Percentiles rank a stretch among this genome's conserved stretches.
Conservation (phyloP, 1,140 invertebrate species). For the Euura saliciscinereae region DNA sequence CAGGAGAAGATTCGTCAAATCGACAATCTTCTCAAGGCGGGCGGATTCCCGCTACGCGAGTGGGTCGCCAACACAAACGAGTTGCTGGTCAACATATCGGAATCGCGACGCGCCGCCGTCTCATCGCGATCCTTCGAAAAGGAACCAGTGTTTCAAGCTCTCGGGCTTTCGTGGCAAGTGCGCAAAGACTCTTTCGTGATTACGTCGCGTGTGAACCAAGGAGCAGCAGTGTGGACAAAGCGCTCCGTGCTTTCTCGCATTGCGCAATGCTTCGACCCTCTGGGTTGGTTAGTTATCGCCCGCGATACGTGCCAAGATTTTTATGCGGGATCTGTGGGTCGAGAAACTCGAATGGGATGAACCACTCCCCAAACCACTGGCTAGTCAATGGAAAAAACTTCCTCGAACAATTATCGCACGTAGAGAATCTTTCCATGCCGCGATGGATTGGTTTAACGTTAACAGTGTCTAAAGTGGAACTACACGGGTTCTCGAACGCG, state of each 20-base stretch:
- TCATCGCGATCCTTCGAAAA: no score
- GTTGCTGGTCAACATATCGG: conserved; percentile 31
- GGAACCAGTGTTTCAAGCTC: no score
- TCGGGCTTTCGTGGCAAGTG: no score
- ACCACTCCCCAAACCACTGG: conserved; percentile 23
- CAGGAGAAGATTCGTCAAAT: conserved; percentile 28
- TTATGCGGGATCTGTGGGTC: conserved; percentile 45
- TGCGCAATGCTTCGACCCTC: conserved; percentile 41
- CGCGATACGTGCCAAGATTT: conserved; percentile 37
- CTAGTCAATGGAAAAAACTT: conserved; percentile 31
- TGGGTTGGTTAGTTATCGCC: conserved; percentile 46
- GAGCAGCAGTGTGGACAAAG: conserved; percentile 33
- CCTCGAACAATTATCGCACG: no score
- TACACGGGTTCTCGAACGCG: no score
- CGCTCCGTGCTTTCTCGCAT: conserved; percentile 37
- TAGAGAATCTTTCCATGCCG: no score
- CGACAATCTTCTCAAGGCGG: conserved; percentile 28
- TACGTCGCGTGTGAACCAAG: no score
- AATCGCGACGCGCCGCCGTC: no score
- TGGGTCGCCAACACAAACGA: conserved; percentile 40
- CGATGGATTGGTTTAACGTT: no score
- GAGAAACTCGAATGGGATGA: conserved; percentile 42
- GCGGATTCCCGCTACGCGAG: conserved; percentile 38
- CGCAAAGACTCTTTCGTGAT: no score
- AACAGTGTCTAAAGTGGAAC: no score